Percentiles rank a stretch among this genome's conserved stretches.
Conservation (phyloP, 2,888 invertebrate genomes). For the Masnerella sp. region DNA sequence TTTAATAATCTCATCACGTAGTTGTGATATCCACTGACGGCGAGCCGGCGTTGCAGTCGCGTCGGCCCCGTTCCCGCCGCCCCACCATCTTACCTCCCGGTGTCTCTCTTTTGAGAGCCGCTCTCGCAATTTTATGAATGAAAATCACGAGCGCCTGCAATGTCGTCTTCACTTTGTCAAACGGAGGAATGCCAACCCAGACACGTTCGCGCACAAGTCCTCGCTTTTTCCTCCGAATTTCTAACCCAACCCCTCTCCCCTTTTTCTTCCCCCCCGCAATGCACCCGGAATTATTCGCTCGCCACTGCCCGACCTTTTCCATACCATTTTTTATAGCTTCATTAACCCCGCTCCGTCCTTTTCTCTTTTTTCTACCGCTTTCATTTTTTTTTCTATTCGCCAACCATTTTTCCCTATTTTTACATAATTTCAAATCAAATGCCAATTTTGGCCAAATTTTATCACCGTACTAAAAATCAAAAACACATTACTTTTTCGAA, state of each 20-base stretch:
- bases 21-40: slow-evolving; percentile 55
- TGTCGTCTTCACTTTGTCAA: slow-evolving; percentile 50
- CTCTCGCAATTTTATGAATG: slow-evolving; percentile 56
- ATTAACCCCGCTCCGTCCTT: no score
- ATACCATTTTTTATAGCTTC: slow-evolving; percentile 16
- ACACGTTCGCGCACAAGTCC: slow-evolving; percentile 41
- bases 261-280: not conserved
- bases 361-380: no score
- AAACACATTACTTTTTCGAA: no score
- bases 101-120: slow-evolving; percentile 50
- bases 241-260: not conserved
- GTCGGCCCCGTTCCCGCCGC: slow-evolving; percentile 29
- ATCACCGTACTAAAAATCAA: no score
- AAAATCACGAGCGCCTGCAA: slow-evolving; percentile 54
- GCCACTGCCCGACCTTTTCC: no score
- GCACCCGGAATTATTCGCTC: not conserved
- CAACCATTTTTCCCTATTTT: no score
- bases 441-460: no score
- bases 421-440: no score
- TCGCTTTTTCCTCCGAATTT: slow-evolving; percentile 44
- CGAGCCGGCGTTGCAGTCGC: slow-evolving; percentile 27
- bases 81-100: slow-evolving; percentile 47
- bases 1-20: slow-evolving; percentile 62
- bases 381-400: no score
- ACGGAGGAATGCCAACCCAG: slow-evolving; percentile 25